phyloP scores from a whole-genome alignment of 2,113 vertebrate species.

The Percina caprodes region DNA sequence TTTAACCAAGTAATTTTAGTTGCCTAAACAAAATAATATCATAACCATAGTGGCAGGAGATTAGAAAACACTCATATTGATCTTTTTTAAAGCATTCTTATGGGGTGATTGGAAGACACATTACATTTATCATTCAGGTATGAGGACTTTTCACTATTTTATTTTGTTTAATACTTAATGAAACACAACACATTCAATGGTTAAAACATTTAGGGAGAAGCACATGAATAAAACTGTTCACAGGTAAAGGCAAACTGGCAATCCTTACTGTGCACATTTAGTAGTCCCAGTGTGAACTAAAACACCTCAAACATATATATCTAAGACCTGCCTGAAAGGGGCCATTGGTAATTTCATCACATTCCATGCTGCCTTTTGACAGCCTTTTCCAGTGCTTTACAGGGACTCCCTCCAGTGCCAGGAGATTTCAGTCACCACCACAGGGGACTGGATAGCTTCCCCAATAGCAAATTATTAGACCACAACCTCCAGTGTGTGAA shows the following conservation, averaged over 20 bases:
- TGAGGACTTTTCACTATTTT: not conserved
- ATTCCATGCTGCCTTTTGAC: constrained; percentile 48
- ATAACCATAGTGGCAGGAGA: too few relatives aligned
- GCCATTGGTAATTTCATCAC: constrained; percentile 49
- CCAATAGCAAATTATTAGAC: constrained; percentile 63
- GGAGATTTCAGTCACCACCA: constrained; percentile 60
- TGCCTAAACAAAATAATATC: too few relatives aligned
- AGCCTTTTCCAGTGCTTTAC: constrained; percentile 46
- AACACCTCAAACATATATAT: constrained; percentile 37
- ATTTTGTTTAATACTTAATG: not conserved
- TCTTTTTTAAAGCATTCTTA: too few relatives aligned
- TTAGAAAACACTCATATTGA: too few relatives aligned
- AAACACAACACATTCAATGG: not conserved
- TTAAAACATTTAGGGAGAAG: not conserved
- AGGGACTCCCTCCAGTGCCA: constrained; percentile 37
- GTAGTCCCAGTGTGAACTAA: constrained; percentile 11
- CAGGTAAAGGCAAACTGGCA: not conserved
- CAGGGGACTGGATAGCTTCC: constrained; percentile 46
- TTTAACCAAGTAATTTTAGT: too few relatives aligned
- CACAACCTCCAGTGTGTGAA: constrained; percentile 62
- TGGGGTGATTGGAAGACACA: not conserved
- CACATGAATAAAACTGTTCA: not conserved
- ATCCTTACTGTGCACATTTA: not conserved
- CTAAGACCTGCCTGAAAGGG: constrained; percentile 39
- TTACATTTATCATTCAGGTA: not conserved